Conservation (phyloP, 2,888 invertebrate species). For the Auanema sp. region DNA sequence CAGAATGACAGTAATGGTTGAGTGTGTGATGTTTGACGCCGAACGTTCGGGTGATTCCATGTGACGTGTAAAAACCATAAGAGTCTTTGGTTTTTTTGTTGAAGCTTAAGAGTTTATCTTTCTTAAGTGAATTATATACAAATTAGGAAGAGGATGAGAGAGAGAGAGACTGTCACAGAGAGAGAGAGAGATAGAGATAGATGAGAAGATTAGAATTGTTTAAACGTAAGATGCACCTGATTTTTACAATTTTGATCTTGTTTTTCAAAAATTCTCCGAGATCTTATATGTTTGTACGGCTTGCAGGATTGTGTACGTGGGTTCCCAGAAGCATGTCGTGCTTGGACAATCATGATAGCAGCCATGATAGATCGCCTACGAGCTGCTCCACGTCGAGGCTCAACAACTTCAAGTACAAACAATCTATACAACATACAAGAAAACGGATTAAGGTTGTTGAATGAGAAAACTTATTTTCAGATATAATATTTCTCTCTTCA, state of each 20-base stretch:
- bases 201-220: background rate
- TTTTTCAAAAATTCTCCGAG: background rate
- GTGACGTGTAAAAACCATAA: too few species aligned
- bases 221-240: too few species aligned
- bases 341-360: conserved; percentile 58
- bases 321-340: conserved; percentile 56
- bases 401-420: background rate
- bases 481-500: background rate
- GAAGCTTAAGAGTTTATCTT: too few species aligned
- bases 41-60: too few species aligned
- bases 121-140: too few species aligned
- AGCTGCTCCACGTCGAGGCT: conserved; percentile 43
- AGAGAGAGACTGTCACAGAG: background rate
- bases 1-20: too few species aligned
- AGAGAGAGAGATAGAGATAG: too few species aligned
- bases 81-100: too few species aligned
- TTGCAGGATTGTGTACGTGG: conserved; percentile 56
- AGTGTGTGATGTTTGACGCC: too few species aligned
- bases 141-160: conserved; percentile 1
- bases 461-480: background rate
- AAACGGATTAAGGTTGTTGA: too few species aligned
- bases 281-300: background rate
- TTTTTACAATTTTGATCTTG: too few species aligned
- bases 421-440: background rate
- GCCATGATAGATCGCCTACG: conserved; percentile 57